Conservation (phyloP, 2,113 vertebrate genomes). For the Caracal caracal region DNA sequence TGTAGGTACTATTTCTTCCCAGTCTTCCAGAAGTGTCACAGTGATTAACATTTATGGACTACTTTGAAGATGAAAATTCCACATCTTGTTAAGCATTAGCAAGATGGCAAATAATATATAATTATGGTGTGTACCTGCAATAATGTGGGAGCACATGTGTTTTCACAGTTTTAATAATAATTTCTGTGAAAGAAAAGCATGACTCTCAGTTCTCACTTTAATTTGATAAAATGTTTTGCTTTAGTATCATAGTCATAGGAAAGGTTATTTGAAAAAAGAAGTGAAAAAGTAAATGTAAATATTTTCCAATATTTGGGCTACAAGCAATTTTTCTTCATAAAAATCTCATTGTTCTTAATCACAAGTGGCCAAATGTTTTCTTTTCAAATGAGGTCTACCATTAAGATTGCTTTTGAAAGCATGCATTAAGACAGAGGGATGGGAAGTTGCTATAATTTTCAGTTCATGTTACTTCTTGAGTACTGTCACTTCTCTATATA, state of each 20-base stretch:
- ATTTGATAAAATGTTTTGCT: constrained; percentile 44
- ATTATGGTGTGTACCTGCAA: background rate
- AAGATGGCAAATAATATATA: constrained; percentile 27
- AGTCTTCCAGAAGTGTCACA: background rate
- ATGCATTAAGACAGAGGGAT: constrained; percentile 64
- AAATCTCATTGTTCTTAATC: constrained; percentile 62
- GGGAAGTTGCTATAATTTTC: constrained; percentile 79
- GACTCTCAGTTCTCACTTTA: constrained; percentile 9
- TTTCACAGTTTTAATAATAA: constrained; percentile 50
- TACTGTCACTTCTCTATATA: constrained; percentile 80
- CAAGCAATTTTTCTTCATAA: constrained; percentile 58
- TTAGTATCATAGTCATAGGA: background rate
- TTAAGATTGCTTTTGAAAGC: constrained; percentile 72
- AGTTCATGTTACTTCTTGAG: constrained; percentile 82
- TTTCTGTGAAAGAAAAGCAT: constrained; percentile 45
- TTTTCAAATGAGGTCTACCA: constrained; percentile 59
- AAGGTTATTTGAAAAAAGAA: constrained; percentile 57
- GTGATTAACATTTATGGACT: constrained; percentile 54
- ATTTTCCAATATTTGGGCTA: constrained; percentile 62
- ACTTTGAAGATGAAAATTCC: constrained; percentile 58
- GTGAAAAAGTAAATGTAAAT: constrained; percentile 60
- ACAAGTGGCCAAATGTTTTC: constrained; percentile 65
- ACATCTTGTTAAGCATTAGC: constrained; percentile 33
- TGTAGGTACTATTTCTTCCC: constrained; percentile 36
- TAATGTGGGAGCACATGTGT: background rate